phyloP scores from a whole-genome alignment of 2,113 vertebrate species.

The Acrocephalus kingi region DNA sequence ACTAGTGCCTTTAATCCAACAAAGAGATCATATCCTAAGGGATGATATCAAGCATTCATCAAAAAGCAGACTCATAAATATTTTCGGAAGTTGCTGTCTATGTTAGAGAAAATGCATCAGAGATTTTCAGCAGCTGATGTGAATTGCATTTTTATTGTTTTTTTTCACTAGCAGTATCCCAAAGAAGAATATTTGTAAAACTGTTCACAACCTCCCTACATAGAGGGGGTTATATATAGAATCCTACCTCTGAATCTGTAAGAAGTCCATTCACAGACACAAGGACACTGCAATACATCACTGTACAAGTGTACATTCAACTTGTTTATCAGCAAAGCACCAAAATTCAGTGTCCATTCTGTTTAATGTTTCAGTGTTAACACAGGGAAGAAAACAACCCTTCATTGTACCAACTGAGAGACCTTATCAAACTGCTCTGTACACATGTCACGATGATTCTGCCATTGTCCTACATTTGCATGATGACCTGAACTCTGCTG shows the following conservation, averaged over 20 bases:
- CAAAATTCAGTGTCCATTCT: not conserved
- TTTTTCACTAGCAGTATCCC: not conserved
- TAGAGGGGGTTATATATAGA: not conserved
- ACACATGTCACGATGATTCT: not conserved
- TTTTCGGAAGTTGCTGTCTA: slow-evolving; percentile 44
- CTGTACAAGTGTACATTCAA: not conserved
- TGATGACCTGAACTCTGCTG: not conserved
- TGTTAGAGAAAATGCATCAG: slow-evolving; percentile 24
- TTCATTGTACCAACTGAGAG: not conserved
- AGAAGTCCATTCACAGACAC: slow-evolving; percentile 6
- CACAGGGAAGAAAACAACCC: not conserved
- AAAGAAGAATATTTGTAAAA: not conserved
- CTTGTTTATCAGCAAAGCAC: not conserved
- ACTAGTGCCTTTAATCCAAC: slow-evolving; percentile 51
- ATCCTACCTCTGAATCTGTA: not conserved
- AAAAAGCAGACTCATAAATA: slow-evolving; percentile 48
- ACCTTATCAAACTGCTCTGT: not conserved
- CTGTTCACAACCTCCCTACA: not conserved
- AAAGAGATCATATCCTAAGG: slow-evolving; percentile 64
- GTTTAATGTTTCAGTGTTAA: not conserved
- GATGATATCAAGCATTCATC: slow-evolving; percentile 59
- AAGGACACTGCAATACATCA: slow-evolving; percentile 17
- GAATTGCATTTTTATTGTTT: slow-evolving; percentile 19
- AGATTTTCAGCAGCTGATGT: slow-evolving; percentile 25
- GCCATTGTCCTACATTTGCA: not conserved